Evolutionary conservation across 2,113 vertebrate genomes (phyloP), one percentile per base, ranked within the genome.

Genomic region (Varanus komodoensis): DNA sequence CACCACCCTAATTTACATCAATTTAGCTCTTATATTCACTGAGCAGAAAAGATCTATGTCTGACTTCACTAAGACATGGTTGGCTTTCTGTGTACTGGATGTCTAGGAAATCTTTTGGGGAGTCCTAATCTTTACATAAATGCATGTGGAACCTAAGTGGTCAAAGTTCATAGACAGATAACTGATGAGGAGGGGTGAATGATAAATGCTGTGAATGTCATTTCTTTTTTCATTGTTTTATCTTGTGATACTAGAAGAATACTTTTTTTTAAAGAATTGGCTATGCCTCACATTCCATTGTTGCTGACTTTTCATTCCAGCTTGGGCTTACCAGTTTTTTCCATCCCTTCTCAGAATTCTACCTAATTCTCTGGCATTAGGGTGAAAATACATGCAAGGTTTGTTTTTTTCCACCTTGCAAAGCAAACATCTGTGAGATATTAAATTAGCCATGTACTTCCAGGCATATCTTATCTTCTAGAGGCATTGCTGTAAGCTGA

Each of bases 391-490:
- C 0, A 15, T 92, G 27, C 84, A 95, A 83, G 32, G 93, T 93
- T 91, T 81, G 61, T 92, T 88, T 88, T 93, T 93, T 96, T 96
- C 92, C 92, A 89, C 92, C 88, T 95, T 75, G 48, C 91, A 95
- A 95, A 89, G 95, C 97, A 97, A 98, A 98, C 95, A 96, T 77
- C 19, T 25, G 84, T 94, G 92, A 96, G 94, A 96, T 90, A 93
- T 89, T 95, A 94, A 94, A 96, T 97, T 97, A 97, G 95, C 95
- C 92, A 78, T 90, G 83, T 95, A 89, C 94, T 95, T 96, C 91
- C 94, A 96, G 95, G 96, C 94, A 92, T 95, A 96, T 93, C 94
- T 96, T 97, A 97, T 97, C 97, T 97, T 94, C 94, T 87, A 79
- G 95, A 96, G 97, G 97, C 97, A 95, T 94, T 92, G 91, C 88